Evolutionary conservation across 92 coral and sea anemone genomes (phyloP), one percentile per base, ranked within the genome.

Genomic region (Porites lobata): DNA sequence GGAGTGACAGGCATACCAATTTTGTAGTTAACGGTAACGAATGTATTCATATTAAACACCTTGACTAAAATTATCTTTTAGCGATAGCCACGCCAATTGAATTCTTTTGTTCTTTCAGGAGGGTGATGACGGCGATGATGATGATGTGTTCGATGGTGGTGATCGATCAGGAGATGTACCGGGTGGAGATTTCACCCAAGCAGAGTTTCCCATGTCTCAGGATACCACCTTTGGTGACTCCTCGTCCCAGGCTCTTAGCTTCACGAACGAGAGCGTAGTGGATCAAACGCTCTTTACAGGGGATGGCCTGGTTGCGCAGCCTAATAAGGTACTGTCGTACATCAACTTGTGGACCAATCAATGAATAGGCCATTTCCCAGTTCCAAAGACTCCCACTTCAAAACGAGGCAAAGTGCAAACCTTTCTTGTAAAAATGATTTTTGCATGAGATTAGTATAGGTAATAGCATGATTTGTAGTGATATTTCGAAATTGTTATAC

Each of bases 241-340:
- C 73, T 94, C 95, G 7, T 95, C 98, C 29, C 98, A 97, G 82
- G 98, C 95, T 10, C 71, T 87, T 56, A 96, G 94, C 80, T 95
- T 95, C 86, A 85, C 91, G 54, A 94, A 90, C 74, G 95, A 96
- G 80, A 87, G 90, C 69, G 90, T 87, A 0, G 83, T 88, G 77
- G 98, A 96, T 80, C 88, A 88, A 59, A 93, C 99, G 14, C 80
- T 96, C 94, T 97, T 96, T 82, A 93, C 95, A 58, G 99, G 99
- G 6, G 96, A 97, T 85, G 98, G 98, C 56, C 91, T 97, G 66
- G 98, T 97, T 18, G 96, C 98, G 12, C 99, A 97, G 79, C 99
- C 99, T 57, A 97, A 92, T 71, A 96, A 90, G 98, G 99, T 95
- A 51, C 8, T 83, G 17, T 7, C 9, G 50, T 51, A 21, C 32